Base-by-base conservation (phyloP, 23 tunicate species). In the Diplosoma virens region DNA sequence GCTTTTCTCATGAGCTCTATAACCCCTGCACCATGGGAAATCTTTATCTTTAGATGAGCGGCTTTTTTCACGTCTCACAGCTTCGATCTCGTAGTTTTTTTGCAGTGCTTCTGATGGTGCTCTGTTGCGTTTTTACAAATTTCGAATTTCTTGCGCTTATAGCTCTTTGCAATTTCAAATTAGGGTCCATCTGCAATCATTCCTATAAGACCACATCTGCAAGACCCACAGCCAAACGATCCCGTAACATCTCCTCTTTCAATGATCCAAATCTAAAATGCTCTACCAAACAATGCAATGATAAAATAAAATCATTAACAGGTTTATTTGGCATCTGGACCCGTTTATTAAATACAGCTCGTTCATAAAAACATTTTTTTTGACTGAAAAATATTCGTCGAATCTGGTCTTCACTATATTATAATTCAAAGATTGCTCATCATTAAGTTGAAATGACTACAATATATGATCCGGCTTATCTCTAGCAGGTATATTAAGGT, bases 341-440 rank as follows among this genome's bases (percentile, higher is more conserved):
- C 27, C 79, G 68, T 73, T 22, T 50, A 53, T 73, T 73, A 23
- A 73, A 73, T 3, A 25, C 4, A 26, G 79, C 66, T 16, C 79
- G 64, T 23, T 73, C 79, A 54, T 7, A 73, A 3, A 73, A 26
- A 73, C 35, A 24, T 73, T 73, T 24, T 29, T 46, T 30, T 20
- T 32, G n/a, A 73, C 33, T 21, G 25, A 3, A 52, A 73, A 73
- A 52, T 73, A 11, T 27, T 27, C n/a, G 4, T 50, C 20, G 35
- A 73, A 73, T 30, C 24, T 48, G 25, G 32, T 52, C 28, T 73
- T 73, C 5, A 73, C 79, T 3, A 18, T 21, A 5, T 53, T 11
- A 36, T 73, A 73, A 5, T 30, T 14, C 16, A 6, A 32, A 3
- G 23, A 11, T 24, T 73, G 27, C 33, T 37, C 76, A 37, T 37